Evolutionary conservation across 2,888 invertebrate species (phyloP).

Genomic region (Eulithis prunata): DNA sequence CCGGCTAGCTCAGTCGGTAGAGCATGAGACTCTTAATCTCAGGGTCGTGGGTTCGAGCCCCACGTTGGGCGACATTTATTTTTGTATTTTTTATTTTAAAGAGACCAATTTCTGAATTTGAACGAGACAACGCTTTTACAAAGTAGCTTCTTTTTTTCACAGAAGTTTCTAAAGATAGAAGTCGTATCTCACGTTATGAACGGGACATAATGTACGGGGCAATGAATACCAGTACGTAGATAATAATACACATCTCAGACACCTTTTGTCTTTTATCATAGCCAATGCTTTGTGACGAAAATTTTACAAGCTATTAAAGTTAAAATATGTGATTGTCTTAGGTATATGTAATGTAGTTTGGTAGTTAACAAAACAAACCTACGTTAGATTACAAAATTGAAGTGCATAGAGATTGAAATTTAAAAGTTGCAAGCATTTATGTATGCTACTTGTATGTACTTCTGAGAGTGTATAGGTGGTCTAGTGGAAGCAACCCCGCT

Average conservation of each 20-base stretch:
- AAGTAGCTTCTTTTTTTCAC: neutral
- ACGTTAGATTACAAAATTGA: too few relatives aligned
- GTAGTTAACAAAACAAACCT: neutral
- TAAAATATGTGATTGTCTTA: neutral
- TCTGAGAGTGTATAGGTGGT: too few relatives aligned
- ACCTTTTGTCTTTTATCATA: slow-evolving; percentile 54
- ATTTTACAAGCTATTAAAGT: slow-evolving; percentile 3
- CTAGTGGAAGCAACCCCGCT: too few relatives aligned
- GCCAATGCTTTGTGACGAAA: slow-evolving; percentile 16
- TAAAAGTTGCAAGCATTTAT: too few relatives aligned
- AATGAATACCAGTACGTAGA: slow-evolving; percentile 40
- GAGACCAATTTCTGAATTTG: neutral
- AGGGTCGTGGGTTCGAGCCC: slow-evolving; percentile 86
- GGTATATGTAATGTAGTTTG: neutral
- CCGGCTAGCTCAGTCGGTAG: slow-evolving; percentile 85
- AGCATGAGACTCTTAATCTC: slow-evolving; percentile 87
- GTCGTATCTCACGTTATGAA: slow-evolving; percentile 6
- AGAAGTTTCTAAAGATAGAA: neutral
- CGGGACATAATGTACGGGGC: slow-evolving; percentile 45
- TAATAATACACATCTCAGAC: slow-evolving; percentile 48
- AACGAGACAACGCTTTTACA: neutral
- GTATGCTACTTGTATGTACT: too few relatives aligned
- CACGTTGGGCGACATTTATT: slow-evolving; percentile 82
- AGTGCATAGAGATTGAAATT: too few relatives aligned
- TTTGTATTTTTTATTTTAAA: slow-evolving; percentile 1